Evolutionary conservation across 2,113 vertebrate species (phyloP).

Genomic region (Erythrocercus mccallii): DNA sequence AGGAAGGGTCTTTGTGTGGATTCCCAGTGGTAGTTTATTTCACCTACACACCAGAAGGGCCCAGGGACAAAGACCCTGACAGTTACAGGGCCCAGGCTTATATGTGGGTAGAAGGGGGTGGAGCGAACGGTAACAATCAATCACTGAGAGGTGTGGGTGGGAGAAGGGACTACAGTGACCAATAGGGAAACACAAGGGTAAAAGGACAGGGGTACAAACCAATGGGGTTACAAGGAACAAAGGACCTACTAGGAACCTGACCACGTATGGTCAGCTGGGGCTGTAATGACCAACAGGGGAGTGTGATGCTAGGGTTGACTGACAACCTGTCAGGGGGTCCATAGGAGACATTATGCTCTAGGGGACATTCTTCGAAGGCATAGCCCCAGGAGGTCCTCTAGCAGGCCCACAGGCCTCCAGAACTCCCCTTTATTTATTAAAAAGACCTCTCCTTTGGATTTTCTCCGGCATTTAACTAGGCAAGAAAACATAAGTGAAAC

Average conservation of each 20-base stretch:
- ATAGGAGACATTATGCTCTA: neutral
- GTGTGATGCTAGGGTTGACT: neutral
- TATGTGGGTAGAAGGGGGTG: neutral
- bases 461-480: neutral
- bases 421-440: neutral
- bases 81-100: neutral
- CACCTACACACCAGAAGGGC: neutral
- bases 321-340: neutral
- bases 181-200: neutral
- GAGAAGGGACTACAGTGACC: neutral
- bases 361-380: neutral
- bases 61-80: neutral
- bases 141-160: neutral
- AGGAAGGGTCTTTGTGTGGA: neutral
- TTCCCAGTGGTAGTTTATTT: neutral
- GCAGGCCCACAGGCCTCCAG: neutral
- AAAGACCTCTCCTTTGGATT: neutral
- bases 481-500: neutral
- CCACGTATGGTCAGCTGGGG: neutral
- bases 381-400: neutral
- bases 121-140: neutral
- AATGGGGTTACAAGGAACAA: neutral
- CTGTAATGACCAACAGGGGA: neutral
- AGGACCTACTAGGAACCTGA: neutral
- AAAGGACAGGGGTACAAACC: neutral